Conservation (phyloP, 2,797 vertebrate genomes). For the Clarias laeviceps region DNA sequence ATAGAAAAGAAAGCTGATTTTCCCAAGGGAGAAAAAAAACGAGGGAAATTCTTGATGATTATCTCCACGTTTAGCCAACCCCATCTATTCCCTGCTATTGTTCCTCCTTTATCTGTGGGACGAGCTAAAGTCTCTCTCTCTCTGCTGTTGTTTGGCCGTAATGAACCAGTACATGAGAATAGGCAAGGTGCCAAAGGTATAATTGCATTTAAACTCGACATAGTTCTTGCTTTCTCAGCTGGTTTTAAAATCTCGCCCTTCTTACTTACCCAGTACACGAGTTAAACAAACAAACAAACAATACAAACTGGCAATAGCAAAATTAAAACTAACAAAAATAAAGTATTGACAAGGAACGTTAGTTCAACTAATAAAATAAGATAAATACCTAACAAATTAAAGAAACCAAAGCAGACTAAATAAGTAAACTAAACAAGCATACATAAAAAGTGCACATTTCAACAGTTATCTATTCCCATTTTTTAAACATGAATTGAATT, state of each 20-base stretch:
- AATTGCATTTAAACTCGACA: constrained; percentile 51
- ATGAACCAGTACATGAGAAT: constrained; percentile 58
- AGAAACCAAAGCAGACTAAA: too few relatives aligned
- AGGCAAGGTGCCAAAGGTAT: constrained; percentile 52
- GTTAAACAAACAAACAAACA: too few relatives aligned
- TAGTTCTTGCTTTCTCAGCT: constrained; percentile 23
- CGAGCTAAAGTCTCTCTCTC: constrained; percentile 32
- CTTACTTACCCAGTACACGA: neutral
- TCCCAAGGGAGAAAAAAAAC: constrained; percentile 49
- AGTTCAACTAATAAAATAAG: neutral
- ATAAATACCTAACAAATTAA: neutral
- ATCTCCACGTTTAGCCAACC: constrained; percentile 41
- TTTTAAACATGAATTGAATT: too few relatives aligned
- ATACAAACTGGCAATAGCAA: neutral
- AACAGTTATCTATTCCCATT: too few relatives aligned
- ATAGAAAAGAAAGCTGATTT: constrained; percentile 55
- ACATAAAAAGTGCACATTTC: neutral
- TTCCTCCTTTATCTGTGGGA: constrained; percentile 43
- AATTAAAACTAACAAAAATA: neutral
- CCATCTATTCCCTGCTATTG: constrained; percentile 43
- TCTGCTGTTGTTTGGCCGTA: constrained; percentile 45
- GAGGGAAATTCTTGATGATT: constrained; percentile 47
- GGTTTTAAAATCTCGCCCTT: neutral
- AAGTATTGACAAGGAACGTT: neutral
- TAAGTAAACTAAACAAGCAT: neutral